A percentile compares a stretch with the other conserved stretches of the same genome.
These are phyloP conservation scores for Phanerotoma sp. DNA, from an alignment of 2,888 invertebrate species.

Conservation along the genomic window DNA sequence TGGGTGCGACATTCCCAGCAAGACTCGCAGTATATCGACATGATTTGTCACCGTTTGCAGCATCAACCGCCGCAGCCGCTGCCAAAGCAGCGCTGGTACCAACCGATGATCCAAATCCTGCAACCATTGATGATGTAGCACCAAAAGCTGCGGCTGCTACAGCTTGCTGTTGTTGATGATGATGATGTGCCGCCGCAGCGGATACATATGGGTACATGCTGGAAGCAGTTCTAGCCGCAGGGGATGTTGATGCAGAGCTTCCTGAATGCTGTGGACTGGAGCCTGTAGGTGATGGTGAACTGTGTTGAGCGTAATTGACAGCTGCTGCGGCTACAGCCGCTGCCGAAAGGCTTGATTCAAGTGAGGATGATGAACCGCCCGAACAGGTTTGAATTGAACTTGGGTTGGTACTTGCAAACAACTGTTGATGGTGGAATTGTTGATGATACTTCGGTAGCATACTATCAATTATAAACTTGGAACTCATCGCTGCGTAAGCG, in stretches of 20 bases:
- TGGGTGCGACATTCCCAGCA: slow-evolving; percentile 63
- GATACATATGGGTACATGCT: slow-evolving; percentile 94
- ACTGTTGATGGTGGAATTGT: slow-evolving; percentile 72
- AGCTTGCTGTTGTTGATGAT: slow-evolving; percentile 72
- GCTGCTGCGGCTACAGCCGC: slow-evolving; percentile 67
- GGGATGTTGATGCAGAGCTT: slow-evolving; percentile 67
- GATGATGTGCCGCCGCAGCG: slow-evolving; percentile 66
- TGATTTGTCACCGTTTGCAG: slow-evolving; percentile 73
- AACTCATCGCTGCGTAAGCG: slow-evolving; percentile 68
- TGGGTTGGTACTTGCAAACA: slow-evolving; percentile 70
- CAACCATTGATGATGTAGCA: slow-evolving; percentile 67
- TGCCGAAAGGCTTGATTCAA: slow-evolving; percentile 66
- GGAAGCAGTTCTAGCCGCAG: slow-evolving; percentile 63
- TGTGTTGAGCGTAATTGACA: slow-evolving; percentile 73
- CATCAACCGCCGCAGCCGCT: slow-evolving; percentile 66
- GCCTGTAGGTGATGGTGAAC: slow-evolving; percentile 65
- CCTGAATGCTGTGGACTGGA: slow-evolving; percentile 71
- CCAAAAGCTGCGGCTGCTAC: slow-evolving; percentile 67
- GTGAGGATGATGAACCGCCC: slow-evolving; percentile 67
- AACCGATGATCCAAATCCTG: slow-evolving; percentile 62
- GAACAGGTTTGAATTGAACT: slow-evolving; percentile 69
- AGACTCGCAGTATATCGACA: slow-evolving; percentile 75
- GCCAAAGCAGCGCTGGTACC: slow-evolving; percentile 60
- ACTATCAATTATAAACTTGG: slow-evolving; percentile 97
- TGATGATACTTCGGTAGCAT: slow-evolving; percentile 95